Evolutionary conservation across 2,797 vertebrate genomes (phyloP).

Genomic region (Anabas testudineus): DNA sequence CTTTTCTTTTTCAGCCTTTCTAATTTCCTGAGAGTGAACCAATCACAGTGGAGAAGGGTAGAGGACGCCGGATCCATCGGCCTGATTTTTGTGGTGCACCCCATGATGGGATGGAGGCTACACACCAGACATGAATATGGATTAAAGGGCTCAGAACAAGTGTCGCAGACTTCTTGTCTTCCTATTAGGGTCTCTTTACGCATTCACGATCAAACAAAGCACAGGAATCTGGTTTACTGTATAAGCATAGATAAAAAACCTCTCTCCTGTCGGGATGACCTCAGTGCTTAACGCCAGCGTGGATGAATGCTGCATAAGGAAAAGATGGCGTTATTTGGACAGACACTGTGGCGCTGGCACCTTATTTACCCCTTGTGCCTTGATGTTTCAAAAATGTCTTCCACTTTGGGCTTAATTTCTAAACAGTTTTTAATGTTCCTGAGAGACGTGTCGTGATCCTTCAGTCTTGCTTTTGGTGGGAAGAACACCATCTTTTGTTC

Average conservation of each 20-base stretch:
- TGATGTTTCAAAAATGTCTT: conserved; percentile 41
- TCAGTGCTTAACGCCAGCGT: conserved; percentile 8
- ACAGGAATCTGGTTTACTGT: conserved; percentile 22
- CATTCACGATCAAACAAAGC: conserved; percentile 1
- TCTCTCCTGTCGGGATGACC: conserved; percentile 17
- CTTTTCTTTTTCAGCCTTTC: conserved; percentile 39
- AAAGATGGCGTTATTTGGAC: background rate
- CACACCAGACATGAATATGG: conserved; percentile 10
- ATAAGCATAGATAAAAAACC: conserved; percentile 1
- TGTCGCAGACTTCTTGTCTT: conserved; percentile 11
- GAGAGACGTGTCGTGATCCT: conserved; percentile 35
- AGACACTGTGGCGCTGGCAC: conserved; percentile 20
- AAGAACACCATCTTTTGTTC: conserved; percentile 1
- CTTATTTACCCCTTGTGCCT: conserved; percentile 60
- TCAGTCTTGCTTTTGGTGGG: conserved; percentile 30
- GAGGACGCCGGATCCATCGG: conserved; percentile 13
- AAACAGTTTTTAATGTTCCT: background rate
- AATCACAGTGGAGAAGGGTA: conserved; percentile 12
- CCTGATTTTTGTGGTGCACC: conserved; percentile 8
- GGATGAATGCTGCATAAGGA: conserved; percentile 5
- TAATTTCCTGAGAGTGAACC: conserved; percentile 25
- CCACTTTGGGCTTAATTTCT: background rate
- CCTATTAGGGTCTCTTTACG: conserved; percentile 11
- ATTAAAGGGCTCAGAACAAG: conserved; percentile 28
- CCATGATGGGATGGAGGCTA: conserved; percentile 25